Evolutionary conservation across 2,797 vertebrate genomes (phyloP), one percentile per base, ranked within the genome.

Genomic region (Acanthurus tractus): DNA sequence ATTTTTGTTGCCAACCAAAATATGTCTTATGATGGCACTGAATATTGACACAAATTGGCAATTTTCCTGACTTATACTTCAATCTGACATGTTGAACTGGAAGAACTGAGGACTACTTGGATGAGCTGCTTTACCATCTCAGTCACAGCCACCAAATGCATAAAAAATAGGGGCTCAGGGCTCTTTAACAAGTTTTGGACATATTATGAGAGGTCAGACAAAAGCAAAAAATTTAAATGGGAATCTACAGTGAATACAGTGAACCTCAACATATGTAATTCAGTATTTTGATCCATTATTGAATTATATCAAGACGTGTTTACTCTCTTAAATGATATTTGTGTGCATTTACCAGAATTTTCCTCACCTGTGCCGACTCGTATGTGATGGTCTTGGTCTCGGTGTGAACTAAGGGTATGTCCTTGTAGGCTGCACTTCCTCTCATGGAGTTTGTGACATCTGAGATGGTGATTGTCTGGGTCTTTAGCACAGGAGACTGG

Each of bases 361-460:
- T 38, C 34, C 89, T 92, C 94, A 99, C 98, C 96, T 98, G 97
- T 59, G 97, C 96, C 74, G 98, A 97, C 92, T 99, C 98, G 0
- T 99, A 99, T 7, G 97, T 99, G 93, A 99, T 98, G 87, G 98
- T 99, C 94, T 99, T 99, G n/a, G 97, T 99, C 90, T 99, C 98
- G 0, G 97, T 99, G 90, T 99, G 98, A 79, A 99, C 96, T n/a
- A 98, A 94, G 3, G 98, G 98, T n/a, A 96, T 92, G 23, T 99
- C 97, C 93, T 96, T 97, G 18, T 96, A 96, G 84, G 96, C 93
- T 72, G 97, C 96, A 78, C 96, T 96, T 11, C 96, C 96, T 88
- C 96, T 96, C 80, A 94, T 63, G 15, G 96, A 93, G 34, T 94
- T 96, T 89, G 96, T 96, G 78, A 97, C 88, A 5, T 99, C 97